Evolutionary conservation across 2,113 vertebrate genomes (phyloP).

Genomic region (Galbula dea): DNA sequence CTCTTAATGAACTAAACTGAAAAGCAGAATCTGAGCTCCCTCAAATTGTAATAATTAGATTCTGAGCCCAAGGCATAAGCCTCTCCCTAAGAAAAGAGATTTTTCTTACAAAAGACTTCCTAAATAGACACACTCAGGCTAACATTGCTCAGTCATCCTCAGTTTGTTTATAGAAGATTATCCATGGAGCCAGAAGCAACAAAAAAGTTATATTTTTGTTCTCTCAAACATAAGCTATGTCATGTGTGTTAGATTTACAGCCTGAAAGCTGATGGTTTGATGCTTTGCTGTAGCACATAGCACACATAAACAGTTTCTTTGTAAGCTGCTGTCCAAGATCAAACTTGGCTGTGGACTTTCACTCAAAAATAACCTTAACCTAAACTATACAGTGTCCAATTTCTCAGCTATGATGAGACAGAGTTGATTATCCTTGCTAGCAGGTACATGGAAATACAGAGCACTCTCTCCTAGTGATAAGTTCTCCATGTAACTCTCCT

Average conservation of each 20-base stretch:
- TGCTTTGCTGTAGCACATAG: background rate
- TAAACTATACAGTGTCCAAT: too few species aligned
- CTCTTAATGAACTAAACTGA: background rate
- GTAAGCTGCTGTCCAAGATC: too few species aligned
- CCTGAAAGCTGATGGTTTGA: background rate
- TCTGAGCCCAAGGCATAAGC: background rate
- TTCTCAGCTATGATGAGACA: too few species aligned
- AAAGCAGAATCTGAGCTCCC: background rate
- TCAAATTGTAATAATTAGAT: conserved; percentile 11
- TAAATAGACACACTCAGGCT: background rate
- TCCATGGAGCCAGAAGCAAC: conserved; percentile 5
- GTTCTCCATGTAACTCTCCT: background rate
- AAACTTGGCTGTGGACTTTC: too few species aligned
- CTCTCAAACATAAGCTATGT: background rate
- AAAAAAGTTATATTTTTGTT: background rate
- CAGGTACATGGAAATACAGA: rapidly evolving
- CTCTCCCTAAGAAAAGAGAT: background rate
- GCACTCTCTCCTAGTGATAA: background rate
- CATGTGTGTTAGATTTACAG: background rate
- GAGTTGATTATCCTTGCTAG: too few species aligned
- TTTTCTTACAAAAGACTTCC: conserved; percentile 2
- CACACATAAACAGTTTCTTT: background rate
- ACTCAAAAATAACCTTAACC: too few species aligned
- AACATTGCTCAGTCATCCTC: background rate
- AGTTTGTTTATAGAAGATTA: conserved; percentile 38